Percentiles rank a stretch among this genome's conserved stretches.
These are phyloP conservation scores for Melipona beecheii DNA, from an alignment of 2,888 invertebrate species.

Conservation along the genomic window DNA sequence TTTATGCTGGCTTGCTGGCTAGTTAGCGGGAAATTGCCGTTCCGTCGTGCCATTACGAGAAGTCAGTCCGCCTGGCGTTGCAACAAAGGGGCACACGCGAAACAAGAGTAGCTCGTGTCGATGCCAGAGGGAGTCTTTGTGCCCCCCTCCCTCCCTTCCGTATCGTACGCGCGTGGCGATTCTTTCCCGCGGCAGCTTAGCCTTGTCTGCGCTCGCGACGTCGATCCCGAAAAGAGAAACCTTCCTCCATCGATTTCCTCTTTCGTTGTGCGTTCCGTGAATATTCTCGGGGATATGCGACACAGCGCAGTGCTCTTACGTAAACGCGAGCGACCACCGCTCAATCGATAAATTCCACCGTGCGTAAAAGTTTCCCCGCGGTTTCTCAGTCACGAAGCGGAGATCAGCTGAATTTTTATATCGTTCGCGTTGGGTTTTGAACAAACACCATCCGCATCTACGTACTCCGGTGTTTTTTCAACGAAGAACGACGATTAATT, in stretches of 20 bases:
- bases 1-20: slow-evolving; percentile 49
- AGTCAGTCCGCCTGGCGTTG: slow-evolving; percentile 1
- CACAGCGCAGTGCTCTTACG: not conserved
- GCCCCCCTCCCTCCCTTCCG: not conserved
- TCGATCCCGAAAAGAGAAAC: slow-evolving; percentile 10
- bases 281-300: not conserved
- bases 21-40: slow-evolving; percentile 64
- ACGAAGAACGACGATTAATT: too few species aligned
- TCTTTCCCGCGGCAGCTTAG: slow-evolving; percentile 11
- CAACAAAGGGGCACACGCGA: slow-evolving; percentile 26
- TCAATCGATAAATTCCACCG: slow-evolving; percentile 22
- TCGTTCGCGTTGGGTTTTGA: too few species aligned
- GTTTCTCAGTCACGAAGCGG: not conserved
- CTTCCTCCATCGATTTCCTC: slow-evolving; percentile 4
- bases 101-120: slow-evolving; percentile 33
- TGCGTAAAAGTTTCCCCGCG: too few species aligned
- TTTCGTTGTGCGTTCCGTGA: not conserved
- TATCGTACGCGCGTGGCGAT: not conserved
- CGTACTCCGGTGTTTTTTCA: too few species aligned
- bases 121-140: slow-evolving; percentile 28
- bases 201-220: not conserved
- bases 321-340: not conserved
- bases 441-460: too few species aligned
- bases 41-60: slow-evolving; percentile 54
- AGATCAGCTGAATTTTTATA: not conserved